Conservation (phyloP, 2,888 invertebrate species). For the Pammene fasciana region DNA sequence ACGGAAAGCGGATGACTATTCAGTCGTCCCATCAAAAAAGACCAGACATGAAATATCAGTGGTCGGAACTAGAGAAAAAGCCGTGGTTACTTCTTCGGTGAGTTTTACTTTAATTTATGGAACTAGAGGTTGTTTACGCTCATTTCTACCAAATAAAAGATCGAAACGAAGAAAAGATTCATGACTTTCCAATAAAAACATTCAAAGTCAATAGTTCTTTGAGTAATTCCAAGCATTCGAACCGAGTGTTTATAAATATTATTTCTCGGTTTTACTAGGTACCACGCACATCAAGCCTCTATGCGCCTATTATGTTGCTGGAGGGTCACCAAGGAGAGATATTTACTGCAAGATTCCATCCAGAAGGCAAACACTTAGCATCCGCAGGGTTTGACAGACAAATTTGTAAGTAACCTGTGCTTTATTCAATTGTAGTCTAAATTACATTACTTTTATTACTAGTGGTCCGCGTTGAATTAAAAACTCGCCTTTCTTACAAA, state of each 20-base stretch:
- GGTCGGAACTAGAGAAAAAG: conserved; percentile 88
- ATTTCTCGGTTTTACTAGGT: conserved; percentile 74
- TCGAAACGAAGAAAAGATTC: not conserved
- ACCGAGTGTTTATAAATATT: not conserved
- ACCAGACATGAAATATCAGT: conserved; percentile 88
- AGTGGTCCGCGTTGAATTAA: no score
- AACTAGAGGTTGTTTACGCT: not conserved
- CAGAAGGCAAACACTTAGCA: conserved; percentile 96
- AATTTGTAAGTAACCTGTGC: conserved; percentile 89
- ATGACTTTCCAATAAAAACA: not conserved
- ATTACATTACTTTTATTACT: no score
- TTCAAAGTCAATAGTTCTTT: not conserved
- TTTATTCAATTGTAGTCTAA: not conserved
- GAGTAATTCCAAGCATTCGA: not conserved
- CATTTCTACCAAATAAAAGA: not conserved
- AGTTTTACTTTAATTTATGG: conserved; percentile 55
- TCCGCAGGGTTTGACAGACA: conserved; percentile 97
- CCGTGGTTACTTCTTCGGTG: conserved; percentile 88
- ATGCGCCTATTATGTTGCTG: conserved; percentile 97
- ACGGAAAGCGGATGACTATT: conserved; percentile 85
- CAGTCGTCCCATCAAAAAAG: conserved; percentile 86
- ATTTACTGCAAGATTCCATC: conserved; percentile 96
- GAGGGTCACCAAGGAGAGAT: conserved; percentile 99
- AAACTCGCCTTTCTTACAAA: no score
- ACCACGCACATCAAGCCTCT: conserved; percentile 92